Evolutionary conservation across 2,113 vertebrate species (phyloP).

Genomic region (Macquaria ambigua): DNA sequence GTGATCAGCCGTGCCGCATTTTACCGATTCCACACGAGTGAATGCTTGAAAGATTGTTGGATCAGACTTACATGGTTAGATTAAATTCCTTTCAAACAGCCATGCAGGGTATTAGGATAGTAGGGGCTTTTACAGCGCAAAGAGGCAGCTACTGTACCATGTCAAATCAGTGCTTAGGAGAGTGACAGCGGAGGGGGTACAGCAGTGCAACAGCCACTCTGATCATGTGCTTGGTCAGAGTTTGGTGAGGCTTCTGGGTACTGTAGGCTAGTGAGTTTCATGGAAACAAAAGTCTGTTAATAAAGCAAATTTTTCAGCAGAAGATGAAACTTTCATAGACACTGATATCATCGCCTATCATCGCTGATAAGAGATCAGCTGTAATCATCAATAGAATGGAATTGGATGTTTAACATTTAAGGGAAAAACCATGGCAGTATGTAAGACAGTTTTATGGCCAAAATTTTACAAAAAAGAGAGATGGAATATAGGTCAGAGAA

Average conservation of each 20-base stretch:
- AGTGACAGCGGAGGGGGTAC: slow-evolving; percentile 35
- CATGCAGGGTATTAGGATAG: slow-evolving; percentile 53
- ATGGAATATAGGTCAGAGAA: background rate
- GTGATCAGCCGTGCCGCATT: slow-evolving; percentile 43
- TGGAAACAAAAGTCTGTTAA: background rate
- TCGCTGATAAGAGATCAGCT: background rate
- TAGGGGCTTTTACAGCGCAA: slow-evolving; percentile 44
- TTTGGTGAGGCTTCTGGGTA: slow-evolving; percentile 15
- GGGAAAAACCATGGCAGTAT: background rate
- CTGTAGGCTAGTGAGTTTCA: background rate
- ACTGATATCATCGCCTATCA: background rate
- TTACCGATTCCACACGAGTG: slow-evolving; percentile 47
- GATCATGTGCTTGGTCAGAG: slow-evolving; percentile 6
- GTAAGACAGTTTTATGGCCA: background rate
- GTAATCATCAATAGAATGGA: background rate
- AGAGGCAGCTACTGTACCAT: slow-evolving; percentile 61
- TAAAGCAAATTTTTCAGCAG: background rate
- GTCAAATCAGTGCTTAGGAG: slow-evolving; percentile 56
- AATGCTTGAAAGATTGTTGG: slow-evolving; percentile 50
- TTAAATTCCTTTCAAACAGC: slow-evolving; percentile 67
- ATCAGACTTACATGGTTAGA: slow-evolving; percentile 67
- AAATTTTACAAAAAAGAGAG: background rate
- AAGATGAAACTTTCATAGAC: background rate
- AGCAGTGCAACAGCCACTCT: slow-evolving; percentile 33
- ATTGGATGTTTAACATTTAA: background rate